These are phyloP conservation scores for Smithornis capensis DNA, from an alignment of 2,113 vertebrate genomes.

Conservation along the genomic window DNA sequence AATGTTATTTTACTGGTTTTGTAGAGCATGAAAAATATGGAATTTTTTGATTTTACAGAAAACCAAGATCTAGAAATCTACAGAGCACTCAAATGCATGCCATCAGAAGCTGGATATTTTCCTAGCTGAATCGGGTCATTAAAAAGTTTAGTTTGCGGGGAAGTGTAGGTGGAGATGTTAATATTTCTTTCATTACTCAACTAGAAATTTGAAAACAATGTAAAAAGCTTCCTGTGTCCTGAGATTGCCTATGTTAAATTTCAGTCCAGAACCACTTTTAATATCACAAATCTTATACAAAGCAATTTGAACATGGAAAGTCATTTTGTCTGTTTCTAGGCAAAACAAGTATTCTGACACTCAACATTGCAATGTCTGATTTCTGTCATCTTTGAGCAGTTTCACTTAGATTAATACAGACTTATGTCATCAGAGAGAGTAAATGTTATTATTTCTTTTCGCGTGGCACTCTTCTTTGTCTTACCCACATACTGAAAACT, in stretches of 20 bases:
- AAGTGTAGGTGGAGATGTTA: conserved; percentile 63
- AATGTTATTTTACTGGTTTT: neutral
- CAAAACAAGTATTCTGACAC: neutral
- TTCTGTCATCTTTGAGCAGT: neutral
- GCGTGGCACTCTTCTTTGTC: neutral
- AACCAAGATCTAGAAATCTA: neutral
- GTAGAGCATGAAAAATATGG: neutral
- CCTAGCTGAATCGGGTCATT: conserved; percentile 20
- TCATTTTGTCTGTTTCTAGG: neutral
- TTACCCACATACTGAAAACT: neutral
- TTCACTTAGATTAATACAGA: neutral
- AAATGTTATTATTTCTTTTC: neutral
- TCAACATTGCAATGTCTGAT: neutral
- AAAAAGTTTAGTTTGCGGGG: conserved; percentile 48
- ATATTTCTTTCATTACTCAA: conserved; percentile 51
- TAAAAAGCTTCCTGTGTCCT: conserved; percentile 27
- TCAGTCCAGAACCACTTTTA: neutral
- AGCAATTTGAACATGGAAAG: neutral
- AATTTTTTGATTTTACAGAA: neutral
- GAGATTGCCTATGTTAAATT: neutral
- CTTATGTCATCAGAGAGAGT: neutral
- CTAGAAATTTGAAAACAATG: conserved; percentile 32
- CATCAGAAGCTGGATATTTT: neutral
- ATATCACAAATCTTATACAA: neutral
- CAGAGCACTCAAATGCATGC: neutral